phyloP scores from a whole-genome alignment of 92 coral and sea anemone species.

The Porites rus region DNA sequence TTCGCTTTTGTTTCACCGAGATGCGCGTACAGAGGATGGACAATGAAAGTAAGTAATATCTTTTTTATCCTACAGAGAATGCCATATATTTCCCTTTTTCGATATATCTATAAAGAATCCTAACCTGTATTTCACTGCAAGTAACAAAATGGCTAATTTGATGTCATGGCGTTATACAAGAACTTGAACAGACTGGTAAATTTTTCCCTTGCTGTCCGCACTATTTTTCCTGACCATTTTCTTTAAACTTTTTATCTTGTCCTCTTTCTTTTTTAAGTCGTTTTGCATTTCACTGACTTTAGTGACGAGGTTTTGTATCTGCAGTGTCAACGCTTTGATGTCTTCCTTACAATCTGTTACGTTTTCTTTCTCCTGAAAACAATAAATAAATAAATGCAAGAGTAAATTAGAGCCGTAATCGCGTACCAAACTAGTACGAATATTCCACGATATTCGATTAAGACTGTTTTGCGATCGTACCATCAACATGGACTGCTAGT shows the following conservation, averaged over 20 bases:
- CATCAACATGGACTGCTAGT: too few relatives aligned
- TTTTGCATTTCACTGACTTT: conserved; percentile 80
- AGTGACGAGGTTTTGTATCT: conserved; percentile 71
- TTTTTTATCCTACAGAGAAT: too few relatives aligned
- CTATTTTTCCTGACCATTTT: conserved; percentile 73
- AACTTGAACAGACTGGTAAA: conserved; percentile 45
- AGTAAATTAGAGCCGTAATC: background rate
- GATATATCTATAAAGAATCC: too few relatives aligned
- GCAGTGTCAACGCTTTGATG: conserved; percentile 63
- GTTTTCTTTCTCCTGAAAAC: conserved; percentile 36
- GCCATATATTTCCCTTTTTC: background rate
- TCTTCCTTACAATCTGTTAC: conserved; percentile 57
- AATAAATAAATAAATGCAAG: background rate
- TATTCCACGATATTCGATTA: background rate
- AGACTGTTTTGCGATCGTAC: too few relatives aligned
- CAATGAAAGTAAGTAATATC: too few relatives aligned
- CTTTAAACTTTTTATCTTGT: conserved; percentile 72
- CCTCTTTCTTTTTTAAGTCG: conserved; percentile 77
- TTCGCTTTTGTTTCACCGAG: too few relatives aligned
- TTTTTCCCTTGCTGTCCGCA: conserved; percentile 45
- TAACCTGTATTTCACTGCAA: background rate
- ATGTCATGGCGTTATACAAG: conserved; percentile 11
- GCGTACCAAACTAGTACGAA: background rate
- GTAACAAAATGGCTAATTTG: background rate
- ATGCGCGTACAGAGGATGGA: too few relatives aligned